Evolutionary conservation across 2,888 invertebrate genomes (phyloP).

Genomic region (Tridacna crocea): DNA sequence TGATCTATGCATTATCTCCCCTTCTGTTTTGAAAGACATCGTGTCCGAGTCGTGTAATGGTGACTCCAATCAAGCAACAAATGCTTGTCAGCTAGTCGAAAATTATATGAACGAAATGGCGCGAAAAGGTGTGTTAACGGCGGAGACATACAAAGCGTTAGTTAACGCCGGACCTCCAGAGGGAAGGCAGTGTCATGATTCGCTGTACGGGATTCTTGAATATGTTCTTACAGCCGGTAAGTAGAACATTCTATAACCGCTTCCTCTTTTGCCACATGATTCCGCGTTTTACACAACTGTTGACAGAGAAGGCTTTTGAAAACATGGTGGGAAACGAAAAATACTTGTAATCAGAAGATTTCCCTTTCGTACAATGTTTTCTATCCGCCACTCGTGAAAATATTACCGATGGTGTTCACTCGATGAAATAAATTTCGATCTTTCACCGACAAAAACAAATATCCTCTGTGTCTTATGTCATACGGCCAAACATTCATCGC

Average conservation of each 20-base stretch:
- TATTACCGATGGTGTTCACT: too few species aligned
- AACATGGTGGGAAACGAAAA: too few species aligned
- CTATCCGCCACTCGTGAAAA: too few species aligned
- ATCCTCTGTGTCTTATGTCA: too few species aligned
- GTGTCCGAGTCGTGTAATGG: slow-evolving; percentile 69
- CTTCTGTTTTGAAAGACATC: slow-evolving; percentile 78
- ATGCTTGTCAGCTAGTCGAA: slow-evolving; percentile 76
- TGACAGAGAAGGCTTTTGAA: too few species aligned
- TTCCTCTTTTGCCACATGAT: too few species aligned
- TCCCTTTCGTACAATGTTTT: too few species aligned
- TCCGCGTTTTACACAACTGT: too few species aligned
- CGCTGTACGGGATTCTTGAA: slow-evolving; percentile 79
- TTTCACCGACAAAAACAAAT: too few species aligned
- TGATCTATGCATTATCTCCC: slow-evolving; percentile 79
- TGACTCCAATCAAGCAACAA: slow-evolving; percentile 64
- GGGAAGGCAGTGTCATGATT: slow-evolving; percentile 75
- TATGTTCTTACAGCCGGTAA: slow-evolving; percentile 79
- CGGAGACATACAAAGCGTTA: slow-evolving; percentile 80
- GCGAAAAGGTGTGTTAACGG: slow-evolving; percentile 76
- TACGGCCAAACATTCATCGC: too few species aligned
- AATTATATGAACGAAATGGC: slow-evolving; percentile 80
- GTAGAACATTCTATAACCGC: background rate
- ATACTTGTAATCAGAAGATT: too few species aligned
- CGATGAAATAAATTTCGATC: too few species aligned
- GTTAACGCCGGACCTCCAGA: slow-evolving; percentile 77